These are phyloP conservation scores for Ptychoptera albimana DNA, from an alignment of 2,888 invertebrate species.

Conservation along the genomic window DNA sequence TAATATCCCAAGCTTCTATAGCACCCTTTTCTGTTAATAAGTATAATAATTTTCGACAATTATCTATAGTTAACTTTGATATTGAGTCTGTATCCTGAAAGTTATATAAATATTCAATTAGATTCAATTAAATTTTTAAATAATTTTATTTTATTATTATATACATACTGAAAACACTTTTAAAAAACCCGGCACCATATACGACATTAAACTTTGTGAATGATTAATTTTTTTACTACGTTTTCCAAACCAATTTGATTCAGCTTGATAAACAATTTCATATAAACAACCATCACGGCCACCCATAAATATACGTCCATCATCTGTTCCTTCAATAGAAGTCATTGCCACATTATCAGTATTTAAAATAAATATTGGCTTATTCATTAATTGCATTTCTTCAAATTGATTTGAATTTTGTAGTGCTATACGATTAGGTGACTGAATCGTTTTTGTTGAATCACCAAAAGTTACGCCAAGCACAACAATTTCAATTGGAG, in stretches of 20 bases:
- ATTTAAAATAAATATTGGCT: slow-evolving; percentile 84
- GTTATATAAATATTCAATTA: slow-evolving; percentile 15
- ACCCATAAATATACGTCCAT: slow-evolving; percentile 86
- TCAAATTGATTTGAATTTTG: slow-evolving; percentile 26
- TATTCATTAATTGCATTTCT: slow-evolving; percentile 83
- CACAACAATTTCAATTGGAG: slow-evolving; percentile 79
- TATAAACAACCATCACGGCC: slow-evolving; percentile 88
- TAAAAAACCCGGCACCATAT: slow-evolving; percentile 76
- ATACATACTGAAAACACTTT: slow-evolving; percentile 41
- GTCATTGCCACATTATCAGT: slow-evolving; percentile 79
- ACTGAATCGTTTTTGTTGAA: slow-evolving; percentile 19
- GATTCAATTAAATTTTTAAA: background rate
- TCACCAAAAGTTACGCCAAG: slow-evolving; percentile 28
- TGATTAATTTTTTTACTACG: slow-evolving; percentile 91
- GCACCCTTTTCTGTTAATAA: slow-evolving; percentile 79
- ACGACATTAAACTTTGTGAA: slow-evolving; percentile 74
- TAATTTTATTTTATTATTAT: background rate
- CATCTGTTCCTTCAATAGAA: slow-evolving; percentile 61
- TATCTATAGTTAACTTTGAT: slow-evolving; percentile 75
- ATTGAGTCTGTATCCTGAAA: slow-evolving; percentile 79
- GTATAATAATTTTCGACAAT: slow-evolving; percentile 76
- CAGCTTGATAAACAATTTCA: slow-evolving; percentile 88
- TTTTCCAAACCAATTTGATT: slow-evolving; percentile 86
- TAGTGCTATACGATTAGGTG: slow-evolving; percentile 11
- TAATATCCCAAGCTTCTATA: slow-evolving; percentile 80